Evolutionary conservation across 2,888 invertebrate genomes (phyloP).

Genomic region (Cabera pusaria): DNA sequence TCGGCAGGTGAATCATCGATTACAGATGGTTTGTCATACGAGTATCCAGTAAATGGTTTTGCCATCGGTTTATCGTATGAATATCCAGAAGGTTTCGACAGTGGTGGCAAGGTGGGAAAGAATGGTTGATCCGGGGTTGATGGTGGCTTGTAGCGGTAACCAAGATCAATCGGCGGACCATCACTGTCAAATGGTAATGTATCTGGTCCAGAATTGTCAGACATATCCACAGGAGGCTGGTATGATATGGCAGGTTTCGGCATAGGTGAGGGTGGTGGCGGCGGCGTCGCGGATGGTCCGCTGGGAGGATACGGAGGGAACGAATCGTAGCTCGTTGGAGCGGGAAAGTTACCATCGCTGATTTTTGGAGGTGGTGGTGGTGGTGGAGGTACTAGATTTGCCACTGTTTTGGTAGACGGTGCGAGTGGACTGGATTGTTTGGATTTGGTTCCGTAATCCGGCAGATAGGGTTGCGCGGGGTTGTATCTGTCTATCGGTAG

Average conservation of each 20-base stretch:
- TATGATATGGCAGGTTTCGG: slow-evolving; percentile 38
- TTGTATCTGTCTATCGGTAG: slow-evolving; percentile 72
- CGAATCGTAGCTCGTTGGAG: slow-evolving; percentile 64
- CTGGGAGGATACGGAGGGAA: slow-evolving; percentile 67
- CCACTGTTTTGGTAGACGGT: slow-evolving; percentile 47
- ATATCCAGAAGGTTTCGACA: slow-evolving; percentile 59
- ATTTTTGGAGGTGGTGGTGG: slow-evolving; percentile 56
- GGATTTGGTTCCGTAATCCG: slow-evolving; percentile 58
- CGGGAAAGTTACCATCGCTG: slow-evolving; percentile 58
- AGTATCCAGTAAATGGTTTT: slow-evolving; percentile 61
- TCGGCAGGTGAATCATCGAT: slow-evolving; percentile 43
- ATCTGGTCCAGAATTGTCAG: slow-evolving; percentile 40
- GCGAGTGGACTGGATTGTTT: slow-evolving; percentile 50
- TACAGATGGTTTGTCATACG: slow-evolving; percentile 64
- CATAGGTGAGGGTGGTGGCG: slow-evolving; percentile 23
- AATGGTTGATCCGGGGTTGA: slow-evolving; percentile 44
- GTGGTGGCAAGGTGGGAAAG: slow-evolving; percentile 54
- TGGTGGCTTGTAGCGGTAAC: slow-evolving; percentile 64
- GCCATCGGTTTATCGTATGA: slow-evolving; percentile 63
- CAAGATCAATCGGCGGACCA: slow-evolving; percentile 46
- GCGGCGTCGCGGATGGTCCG: slow-evolving; percentile 25
- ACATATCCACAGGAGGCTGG: slow-evolving; percentile 42
- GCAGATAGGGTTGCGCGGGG: slow-evolving; percentile 77
- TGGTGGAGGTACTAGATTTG: slow-evolving; percentile 65
- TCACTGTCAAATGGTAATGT: slow-evolving; percentile 42